Evolutionary conservation across 2,888 invertebrate species (phyloP).

Genomic region (Arctia plantaginis): DNA sequence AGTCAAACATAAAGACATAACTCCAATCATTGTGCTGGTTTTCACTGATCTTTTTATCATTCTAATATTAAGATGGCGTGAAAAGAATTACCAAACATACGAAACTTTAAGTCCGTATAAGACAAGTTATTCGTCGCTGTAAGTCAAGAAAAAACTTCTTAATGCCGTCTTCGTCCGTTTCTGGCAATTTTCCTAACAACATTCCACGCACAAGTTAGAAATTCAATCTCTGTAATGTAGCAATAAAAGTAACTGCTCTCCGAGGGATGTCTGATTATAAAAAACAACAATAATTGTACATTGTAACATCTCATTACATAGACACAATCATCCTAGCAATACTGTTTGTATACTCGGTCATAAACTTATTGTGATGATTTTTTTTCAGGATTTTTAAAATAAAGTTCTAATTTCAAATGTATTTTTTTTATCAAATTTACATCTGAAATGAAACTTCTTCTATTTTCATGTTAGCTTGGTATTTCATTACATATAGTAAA

Average conservation of each 20-base stretch:
- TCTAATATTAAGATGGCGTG: not conserved
- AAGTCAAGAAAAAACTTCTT: not conserved
- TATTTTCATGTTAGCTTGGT: not conserved
- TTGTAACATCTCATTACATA: conserved; percentile 39
- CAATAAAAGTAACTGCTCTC: conserved; percentile 45
- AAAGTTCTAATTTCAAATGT: not conserved
- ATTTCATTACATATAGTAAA: not conserved
- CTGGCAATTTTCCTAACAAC: conserved; percentile 21
- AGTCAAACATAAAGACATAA: not conserved
- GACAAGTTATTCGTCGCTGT: not conserved
- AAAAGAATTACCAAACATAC: not conserved
- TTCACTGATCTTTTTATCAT: not conserved
- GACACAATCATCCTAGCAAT: conserved; percentile 37
- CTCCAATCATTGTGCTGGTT: not conserved
- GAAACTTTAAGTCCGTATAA: not conserved
- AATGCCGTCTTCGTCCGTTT: not conserved
- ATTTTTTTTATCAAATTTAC: not conserved
- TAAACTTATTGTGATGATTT: not conserved
- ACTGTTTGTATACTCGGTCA: not conserved
- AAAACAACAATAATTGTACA: conserved; percentile 44
- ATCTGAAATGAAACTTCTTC: not conserved
- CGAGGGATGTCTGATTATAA: conserved; percentile 46
- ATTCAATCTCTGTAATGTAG: conserved; percentile 47
- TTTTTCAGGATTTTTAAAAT: not conserved
- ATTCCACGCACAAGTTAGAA: conserved; percentile 23